Evolutionary conservation across 2,888 invertebrate species (phyloP).

Genomic region (Melinopterus prodromus): DNA sequence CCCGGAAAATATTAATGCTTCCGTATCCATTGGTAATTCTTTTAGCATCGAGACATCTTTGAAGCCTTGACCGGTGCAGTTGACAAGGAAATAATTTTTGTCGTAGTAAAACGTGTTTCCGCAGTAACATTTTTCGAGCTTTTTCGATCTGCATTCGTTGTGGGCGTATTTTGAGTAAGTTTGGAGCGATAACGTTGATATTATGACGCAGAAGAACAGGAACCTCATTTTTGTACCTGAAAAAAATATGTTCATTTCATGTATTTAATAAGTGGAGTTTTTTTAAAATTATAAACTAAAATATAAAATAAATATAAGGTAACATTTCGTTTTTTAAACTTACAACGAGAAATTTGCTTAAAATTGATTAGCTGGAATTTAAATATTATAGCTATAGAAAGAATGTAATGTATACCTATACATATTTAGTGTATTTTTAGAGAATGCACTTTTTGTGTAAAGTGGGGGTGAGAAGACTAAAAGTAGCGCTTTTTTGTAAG

Average conservation of each 20-base stretch:
- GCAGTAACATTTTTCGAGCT: slow-evolving; percentile 64
- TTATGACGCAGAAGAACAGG: background rate
- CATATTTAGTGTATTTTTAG: background rate
- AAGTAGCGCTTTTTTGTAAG: background rate
- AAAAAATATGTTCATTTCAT: background rate
- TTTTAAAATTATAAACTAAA: background rate
- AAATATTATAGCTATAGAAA: too few relatives aligned
- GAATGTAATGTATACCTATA: too few relatives aligned
- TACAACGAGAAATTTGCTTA: background rate
- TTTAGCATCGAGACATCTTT: slow-evolving; percentile 66
- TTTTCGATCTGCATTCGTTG: slow-evolving; percentile 46
- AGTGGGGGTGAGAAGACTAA: background rate
- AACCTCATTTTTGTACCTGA: slow-evolving; percentile 12
- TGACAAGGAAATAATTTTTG: slow-evolving; percentile 67
- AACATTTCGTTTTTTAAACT: background rate
- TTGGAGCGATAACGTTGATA: slow-evolving; percentile 8
- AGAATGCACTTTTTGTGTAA: background rate
- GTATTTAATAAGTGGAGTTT: too few relatives aligned
- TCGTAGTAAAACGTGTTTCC: slow-evolving; percentile 64
- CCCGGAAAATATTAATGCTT: slow-evolving; percentile 76
- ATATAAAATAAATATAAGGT: background rate
- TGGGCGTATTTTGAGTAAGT: slow-evolving; percentile 24
- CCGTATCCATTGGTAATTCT: slow-evolving; percentile 70
- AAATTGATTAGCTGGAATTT: too few relatives aligned
- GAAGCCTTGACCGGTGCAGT: slow-evolving; percentile 74